Evolutionary conservation across 2,888 invertebrate species (phyloP), one percentile per base, ranked within the genome.

Genomic region (Boloria selene): DNA sequence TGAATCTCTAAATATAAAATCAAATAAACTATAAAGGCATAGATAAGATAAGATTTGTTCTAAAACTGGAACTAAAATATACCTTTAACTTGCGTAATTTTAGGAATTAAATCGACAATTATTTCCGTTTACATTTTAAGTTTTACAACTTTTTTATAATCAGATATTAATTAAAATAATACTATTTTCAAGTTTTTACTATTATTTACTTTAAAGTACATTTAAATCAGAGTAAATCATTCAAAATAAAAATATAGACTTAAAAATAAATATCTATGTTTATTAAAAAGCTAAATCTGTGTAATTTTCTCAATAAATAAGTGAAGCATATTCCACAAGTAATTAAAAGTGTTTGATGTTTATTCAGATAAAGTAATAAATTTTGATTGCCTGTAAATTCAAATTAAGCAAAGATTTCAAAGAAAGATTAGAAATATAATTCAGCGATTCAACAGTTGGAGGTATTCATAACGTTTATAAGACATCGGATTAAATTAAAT

Each of bases 301-400:
- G 31, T 38, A 22, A 22, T 22, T 22, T 22, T 22, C 1, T 22
- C 22, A 22, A 31, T 49, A 38, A 44, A 44, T 22, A 31, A 51
- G 13, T n/a, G 44, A 52, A 14, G 18, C 38, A 6, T 42, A 42
- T 13, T 50, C 38, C 44, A 51, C 13, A 13, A 47, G 14, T 44
- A 51, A 51, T 51, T 52, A 22, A 1, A 18, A 44, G 14, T 16
- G 22, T 50, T 44, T 60, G n/a, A 61, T 44, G 22, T 18, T 50
- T 31, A 52, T 13, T 14, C n/a, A 38, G 7, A 47, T 31, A 26
- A 6, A 18, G 59, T 31, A 6, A 18, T 62, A 49, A 62, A 62
- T 54, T 42, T 13, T 31, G 38, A 62, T 62, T 62, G 62, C 38
- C 31, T 47, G 54, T 49, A 47, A 53, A 53, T 62, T 62, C 13